Evolutionary conservation across 2,113 vertebrate genomes (phyloP).

Genomic region (Poecile atricapillus): DNA sequence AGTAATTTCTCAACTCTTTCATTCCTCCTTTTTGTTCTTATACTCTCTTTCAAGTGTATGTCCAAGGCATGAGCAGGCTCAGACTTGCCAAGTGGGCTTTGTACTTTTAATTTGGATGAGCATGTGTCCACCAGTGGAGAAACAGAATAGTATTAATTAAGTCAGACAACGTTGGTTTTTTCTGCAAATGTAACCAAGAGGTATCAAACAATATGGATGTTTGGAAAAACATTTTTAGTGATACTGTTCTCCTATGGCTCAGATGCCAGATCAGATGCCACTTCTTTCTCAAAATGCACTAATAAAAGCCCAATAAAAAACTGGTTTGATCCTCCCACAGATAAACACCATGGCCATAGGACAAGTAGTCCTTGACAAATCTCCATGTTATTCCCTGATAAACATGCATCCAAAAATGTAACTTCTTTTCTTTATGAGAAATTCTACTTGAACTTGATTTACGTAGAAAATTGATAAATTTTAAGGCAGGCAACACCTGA

Average conservation of each 20-base stretch:
- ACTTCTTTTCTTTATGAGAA: background rate
- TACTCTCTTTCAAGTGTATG: background rate
- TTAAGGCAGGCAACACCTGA: background rate
- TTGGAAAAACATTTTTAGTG: background rate
- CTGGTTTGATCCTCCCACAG: background rate
- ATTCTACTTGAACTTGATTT: background rate
- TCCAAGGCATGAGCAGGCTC: background rate
- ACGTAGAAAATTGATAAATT: background rate
- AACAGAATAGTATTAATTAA: background rate
- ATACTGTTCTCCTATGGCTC: background rate
- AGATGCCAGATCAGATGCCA: background rate
- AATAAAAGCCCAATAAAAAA: background rate
- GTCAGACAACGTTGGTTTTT: fast-evolving
- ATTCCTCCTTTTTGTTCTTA: background rate
- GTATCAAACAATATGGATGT: background rate
- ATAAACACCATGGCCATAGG: fast-evolving
- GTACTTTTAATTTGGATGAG: background rate
- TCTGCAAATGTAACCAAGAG: background rate
- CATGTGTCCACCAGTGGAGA: background rate
- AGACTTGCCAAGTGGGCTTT: fast-evolving
- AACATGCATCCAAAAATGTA: background rate
- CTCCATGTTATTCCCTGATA: background rate
- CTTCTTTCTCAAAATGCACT: background rate
- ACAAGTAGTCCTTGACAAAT: background rate
- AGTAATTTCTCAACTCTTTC: background rate